These are phyloP conservation scores for Danio choprae DNA, from an alignment of 2,797 vertebrate genomes.

Conservation along the genomic window DNA sequence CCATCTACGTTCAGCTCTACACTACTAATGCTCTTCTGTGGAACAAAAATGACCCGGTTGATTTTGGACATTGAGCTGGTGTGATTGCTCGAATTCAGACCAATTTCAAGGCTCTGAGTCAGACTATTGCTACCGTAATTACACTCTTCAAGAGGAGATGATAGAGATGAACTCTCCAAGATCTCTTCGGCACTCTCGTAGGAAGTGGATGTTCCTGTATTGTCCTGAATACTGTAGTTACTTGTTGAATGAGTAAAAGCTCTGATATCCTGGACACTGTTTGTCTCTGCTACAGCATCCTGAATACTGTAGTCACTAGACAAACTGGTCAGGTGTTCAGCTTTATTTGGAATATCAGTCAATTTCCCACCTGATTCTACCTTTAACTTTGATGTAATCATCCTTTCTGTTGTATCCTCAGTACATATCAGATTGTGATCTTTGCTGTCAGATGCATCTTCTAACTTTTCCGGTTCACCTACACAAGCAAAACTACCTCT, in stretches of 20 bases:
- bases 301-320: conserved; percentile 72
- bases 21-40: conserved; percentile 73
- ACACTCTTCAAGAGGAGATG: conserved; percentile 35
- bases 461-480: neutral
- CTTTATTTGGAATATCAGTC: neutral
- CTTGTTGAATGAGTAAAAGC: conserved; percentile 71
- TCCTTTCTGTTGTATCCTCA: neutral
- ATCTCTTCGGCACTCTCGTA: conserved; percentile 75
- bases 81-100: conserved; percentile 1
- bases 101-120: conserved; percentile 37
- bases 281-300: conserved; percentile 69
- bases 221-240: conserved; percentile 76
- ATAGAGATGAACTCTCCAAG: conserved; percentile 59
- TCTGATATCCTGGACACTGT: conserved; percentile 59
- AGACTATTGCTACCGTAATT: conserved; percentile 3
- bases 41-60: conserved; percentile 45
- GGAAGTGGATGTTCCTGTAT: conserved; percentile 65
- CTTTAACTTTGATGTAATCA: neutral
- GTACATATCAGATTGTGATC: neutral
- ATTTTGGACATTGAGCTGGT: conserved; percentile 3
- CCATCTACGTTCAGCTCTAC: conserved; percentile 70
- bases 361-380: neutral
- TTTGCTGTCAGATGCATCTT: neutral
- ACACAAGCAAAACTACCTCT: neutral
- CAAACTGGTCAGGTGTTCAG: conserved; percentile 5